Evolutionary conservation across 2,113 vertebrate genomes (phyloP).

Genomic region (Spilogale gracilis): DNA sequence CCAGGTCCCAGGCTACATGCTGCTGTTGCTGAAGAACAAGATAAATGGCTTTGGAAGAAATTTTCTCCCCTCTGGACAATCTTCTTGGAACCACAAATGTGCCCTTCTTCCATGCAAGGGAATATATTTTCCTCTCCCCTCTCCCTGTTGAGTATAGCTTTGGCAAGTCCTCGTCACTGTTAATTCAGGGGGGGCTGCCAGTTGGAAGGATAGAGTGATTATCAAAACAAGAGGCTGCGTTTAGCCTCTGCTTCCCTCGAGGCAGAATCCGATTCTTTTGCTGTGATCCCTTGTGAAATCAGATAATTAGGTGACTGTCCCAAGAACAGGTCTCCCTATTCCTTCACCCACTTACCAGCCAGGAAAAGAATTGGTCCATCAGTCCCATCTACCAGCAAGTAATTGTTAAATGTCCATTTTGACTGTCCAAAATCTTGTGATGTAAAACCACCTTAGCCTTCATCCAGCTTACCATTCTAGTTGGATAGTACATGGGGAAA

Average conservation of each 20-base stretch:
- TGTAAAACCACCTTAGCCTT: not conserved
- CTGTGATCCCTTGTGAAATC: conserved; percentile 43
- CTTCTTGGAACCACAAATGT: not conserved
- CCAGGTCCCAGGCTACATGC: not conserved
- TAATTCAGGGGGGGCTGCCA: not conserved
- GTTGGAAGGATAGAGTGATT: not conserved
- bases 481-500: not conserved
- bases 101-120: not conserved
- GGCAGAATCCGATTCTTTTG: not conserved
- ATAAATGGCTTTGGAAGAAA: not conserved
- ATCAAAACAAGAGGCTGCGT: not conserved
- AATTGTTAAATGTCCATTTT: not conserved
- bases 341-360: not conserved
- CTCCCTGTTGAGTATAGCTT: not conserved
- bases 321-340: conserved; percentile 27
- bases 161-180: not conserved
- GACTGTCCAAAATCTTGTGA: not conserved
- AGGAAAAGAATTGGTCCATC: not conserved
- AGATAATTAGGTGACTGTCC: not conserved
- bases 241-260: not conserved
- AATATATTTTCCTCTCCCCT: not conserved
- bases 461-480: not conserved
- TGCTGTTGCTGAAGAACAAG: conserved; percentile 14
- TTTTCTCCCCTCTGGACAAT: conserved; percentile 12
- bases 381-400: not conserved